A percentile compares a stretch with the other conserved stretches of the same genome.
phyloP scores from a whole-genome alignment of 92 coral and sea anemone genomes.

The Epizoanthus ramosus region DNA sequence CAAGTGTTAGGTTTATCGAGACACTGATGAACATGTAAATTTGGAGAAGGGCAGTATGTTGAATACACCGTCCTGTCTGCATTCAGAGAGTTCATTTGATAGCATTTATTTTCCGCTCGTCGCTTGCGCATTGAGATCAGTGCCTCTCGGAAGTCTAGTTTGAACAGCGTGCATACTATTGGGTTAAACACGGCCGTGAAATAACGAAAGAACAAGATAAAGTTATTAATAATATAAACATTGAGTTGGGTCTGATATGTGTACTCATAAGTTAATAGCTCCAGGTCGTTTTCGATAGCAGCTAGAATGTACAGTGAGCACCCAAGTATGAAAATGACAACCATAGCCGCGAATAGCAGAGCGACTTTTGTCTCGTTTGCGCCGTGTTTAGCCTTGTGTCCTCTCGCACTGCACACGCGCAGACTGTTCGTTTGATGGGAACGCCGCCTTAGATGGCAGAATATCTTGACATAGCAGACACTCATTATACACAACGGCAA shows the following conservation, averaged over 20 bases:
- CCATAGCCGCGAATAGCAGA: slow-evolving; percentile 71
- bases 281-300: slow-evolving; percentile 62
- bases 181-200: slow-evolving; percentile 81
- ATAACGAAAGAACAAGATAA: slow-evolving; percentile 66
- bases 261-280: slow-evolving; percentile 42
- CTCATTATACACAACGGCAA: slow-evolving; percentile 59
- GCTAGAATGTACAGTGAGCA: slow-evolving; percentile 66
- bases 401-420: slow-evolving; percentile 12
- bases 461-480: slow-evolving; percentile 62
- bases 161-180: slow-evolving; percentile 65
- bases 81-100: background rate
- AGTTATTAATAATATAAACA: slow-evolving; percentile 29
- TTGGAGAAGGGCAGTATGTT: background rate
- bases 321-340: slow-evolving; percentile 73
- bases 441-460: slow-evolving; percentile 51
- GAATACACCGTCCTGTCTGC: background rate
- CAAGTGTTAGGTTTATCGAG: too few species aligned
- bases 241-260: slow-evolving; percentile 40
- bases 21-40: too few species aligned
- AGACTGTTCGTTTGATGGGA: slow-evolving; percentile 34
- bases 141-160: slow-evolving; percentile 70
- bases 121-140: slow-evolving; percentile 22
- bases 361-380: slow-evolving; percentile 66
- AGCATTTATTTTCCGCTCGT: background rate
- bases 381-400: background rate